These are phyloP conservation scores for Planococcus citri DNA, from an alignment of 1,140 invertebrate genomes.

Conservation along the genomic window DNA sequence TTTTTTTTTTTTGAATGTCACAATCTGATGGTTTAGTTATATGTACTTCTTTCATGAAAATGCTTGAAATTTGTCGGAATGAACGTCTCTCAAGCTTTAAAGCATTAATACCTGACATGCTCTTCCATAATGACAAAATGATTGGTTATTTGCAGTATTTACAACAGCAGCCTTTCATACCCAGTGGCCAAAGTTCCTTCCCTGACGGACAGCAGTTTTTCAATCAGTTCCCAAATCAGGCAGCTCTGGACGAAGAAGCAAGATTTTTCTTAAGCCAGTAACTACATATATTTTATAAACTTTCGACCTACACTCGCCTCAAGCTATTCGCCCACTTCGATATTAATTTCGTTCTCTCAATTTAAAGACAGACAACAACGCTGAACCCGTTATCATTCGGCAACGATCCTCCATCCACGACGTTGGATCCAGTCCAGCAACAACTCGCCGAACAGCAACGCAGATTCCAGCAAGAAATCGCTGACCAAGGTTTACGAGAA, in stretches of 20 bases:
- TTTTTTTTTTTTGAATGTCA: too few relatives aligned
- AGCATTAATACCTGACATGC: too few relatives aligned
- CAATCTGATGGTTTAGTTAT: too few relatives aligned
- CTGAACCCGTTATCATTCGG: neutral
- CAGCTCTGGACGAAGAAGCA: neutral
- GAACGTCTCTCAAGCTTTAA: too few relatives aligned
- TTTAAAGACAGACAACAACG: neutral
- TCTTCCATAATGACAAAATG: too few relatives aligned
- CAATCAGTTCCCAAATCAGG: neutral
- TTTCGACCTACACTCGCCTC: too few relatives aligned
- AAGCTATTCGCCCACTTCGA: too few relatives aligned
- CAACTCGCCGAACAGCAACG: neutral
- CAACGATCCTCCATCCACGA: neutral
- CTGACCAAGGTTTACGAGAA: neutral
- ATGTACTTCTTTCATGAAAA: too few relatives aligned
- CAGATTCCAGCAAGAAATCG: conserved; percentile 2
- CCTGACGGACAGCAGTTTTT: neutral
- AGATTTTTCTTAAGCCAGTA: neutral
- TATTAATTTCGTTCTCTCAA: too few relatives aligned
- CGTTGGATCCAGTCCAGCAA: neutral
- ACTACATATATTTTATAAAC: neutral
- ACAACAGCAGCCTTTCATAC: neutral
- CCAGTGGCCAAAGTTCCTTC: neutral
- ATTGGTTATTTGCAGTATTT: neutral
- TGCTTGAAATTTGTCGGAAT: too few relatives aligned